Base-by-base conservation (phyloP, 2,113 vertebrate genomes). In the Syngnathus scovelli region DNA sequence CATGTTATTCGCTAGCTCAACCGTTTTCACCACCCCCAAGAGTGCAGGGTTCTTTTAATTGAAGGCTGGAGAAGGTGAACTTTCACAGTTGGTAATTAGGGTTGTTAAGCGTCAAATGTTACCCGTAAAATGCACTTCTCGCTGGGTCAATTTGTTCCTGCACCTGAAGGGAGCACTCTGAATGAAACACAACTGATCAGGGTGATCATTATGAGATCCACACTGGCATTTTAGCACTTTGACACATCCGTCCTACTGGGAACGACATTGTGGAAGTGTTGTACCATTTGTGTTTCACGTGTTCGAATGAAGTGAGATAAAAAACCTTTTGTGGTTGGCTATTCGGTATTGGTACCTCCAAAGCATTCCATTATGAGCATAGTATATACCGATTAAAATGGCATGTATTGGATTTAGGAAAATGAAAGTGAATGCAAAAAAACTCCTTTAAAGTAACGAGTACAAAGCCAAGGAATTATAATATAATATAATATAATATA, bases 51-150 rank as follows among this genome's bases (percentile, higher is more conserved):
- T 19, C 49, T 61, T 51, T 44, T 59, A 52, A 73, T 48, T 56
- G 39, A 54, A 69, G 16, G 38, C 21, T 44, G 36, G 61, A 54
- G 48, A 67, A 71, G 58, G 60, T 52, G 18, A 82, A 68, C 61
- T 75, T 85, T 54, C 41, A 58, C 66, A 63, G 63, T 6, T 44
- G 62, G 41, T 80, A 76, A 82, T 83, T 71, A 78, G 73, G 67
- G 48, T 43, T n/a, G 66, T 73, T 59, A 41, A 27, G 44, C 15
- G 54, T 10, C 51, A 72, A 81, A 66, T 49, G 62, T 44, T 62
- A 44, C 12, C 61, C 12, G 44, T 62, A 61, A 44, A 70, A 43
- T 54, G 48, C 48, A 38, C n/a, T 44, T 21, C 61, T 62, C 41
- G 6, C 61, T 44, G 61, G 39, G 46, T 56, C 16, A 58, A 61